These are phyloP conservation scores for Hylaeus volcanicus DNA, from an alignment of 1,140 invertebrate genomes.

Conservation along the genomic window DNA sequence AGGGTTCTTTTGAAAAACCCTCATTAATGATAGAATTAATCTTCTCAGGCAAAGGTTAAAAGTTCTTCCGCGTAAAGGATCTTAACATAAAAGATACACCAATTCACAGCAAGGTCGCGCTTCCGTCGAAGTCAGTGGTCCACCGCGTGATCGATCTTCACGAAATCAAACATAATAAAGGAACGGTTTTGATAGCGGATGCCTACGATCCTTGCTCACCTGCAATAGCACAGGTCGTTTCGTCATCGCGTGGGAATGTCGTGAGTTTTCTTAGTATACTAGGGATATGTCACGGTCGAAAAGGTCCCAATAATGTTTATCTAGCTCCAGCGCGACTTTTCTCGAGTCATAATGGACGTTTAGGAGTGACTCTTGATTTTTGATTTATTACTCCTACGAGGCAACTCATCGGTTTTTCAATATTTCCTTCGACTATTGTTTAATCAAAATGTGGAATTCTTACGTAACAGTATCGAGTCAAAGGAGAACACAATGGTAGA, in stretches of 20 bases:
- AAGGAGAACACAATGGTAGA: no score
- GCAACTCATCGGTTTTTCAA: no score
- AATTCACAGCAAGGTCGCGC: background rate
- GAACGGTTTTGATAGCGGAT: constrained; percentile 61
- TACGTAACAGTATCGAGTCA: no score
- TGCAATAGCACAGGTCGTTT: constrained; percentile 58
- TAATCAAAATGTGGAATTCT: no score
- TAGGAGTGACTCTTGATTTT: background rate
- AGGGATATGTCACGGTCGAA: background rate
- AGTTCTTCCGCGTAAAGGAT: background rate
- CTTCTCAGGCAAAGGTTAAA: no score
- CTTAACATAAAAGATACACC: constrained; percentile 1
- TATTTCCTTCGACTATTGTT: no score
- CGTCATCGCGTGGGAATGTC: constrained; percentile 56
- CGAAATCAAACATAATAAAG: constrained; percentile 41
- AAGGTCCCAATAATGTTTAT: constrained; percentile 16
- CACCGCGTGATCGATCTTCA: constrained; percentile 27
- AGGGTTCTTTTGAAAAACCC: no score
- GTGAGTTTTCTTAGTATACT: constrained; percentile 26
- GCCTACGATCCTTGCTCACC: constrained; percentile 53
- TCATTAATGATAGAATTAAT: background rate
- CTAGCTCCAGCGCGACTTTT: constrained; percentile 1
- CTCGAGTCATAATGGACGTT: background rate
- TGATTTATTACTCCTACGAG: background rate
- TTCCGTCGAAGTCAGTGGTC: constrained; percentile 8